Conservation (phyloP, 2,888 invertebrate species). For the Stenodera caucasica region DNA sequence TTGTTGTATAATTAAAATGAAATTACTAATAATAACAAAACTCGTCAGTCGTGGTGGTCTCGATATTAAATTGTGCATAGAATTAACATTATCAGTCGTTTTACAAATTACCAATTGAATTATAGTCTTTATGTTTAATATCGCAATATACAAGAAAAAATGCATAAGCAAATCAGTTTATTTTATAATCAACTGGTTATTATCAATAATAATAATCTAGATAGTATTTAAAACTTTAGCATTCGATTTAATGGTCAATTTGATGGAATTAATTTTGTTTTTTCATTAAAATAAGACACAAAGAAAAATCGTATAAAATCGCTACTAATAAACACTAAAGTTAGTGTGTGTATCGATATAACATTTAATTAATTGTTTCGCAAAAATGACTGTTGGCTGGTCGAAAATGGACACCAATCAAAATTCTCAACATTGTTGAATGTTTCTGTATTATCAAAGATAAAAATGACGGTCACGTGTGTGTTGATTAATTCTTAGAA, state of each 20-base stretch:
- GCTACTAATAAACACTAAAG: conserved; percentile 41
- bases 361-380: conserved; percentile 48
- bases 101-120: conserved; percentile 10
- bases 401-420: conserved; percentile 47
- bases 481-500: conserved; percentile 33
- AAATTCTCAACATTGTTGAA: conserved; percentile 40
- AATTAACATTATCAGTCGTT: conserved; percentile 7
- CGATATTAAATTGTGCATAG: conserved; percentile 5
- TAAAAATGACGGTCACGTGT: conserved; percentile 45
- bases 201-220: too few species aligned
- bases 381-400: conserved; percentile 46
- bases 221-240: too few species aligned
- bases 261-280: too few species aligned
- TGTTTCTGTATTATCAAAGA: conserved; percentile 27
- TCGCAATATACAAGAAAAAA: not conserved
- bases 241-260: too few species aligned
- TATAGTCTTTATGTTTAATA: not conserved
- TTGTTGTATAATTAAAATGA: conserved; percentile 15
- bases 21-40: conserved; percentile 11
- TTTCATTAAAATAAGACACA: too few species aligned
- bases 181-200: too few species aligned
- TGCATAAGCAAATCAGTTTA: not conserved
- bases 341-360: conserved; percentile 30
- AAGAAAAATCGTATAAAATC: conserved; percentile 25
- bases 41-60: conserved; percentile 7